Base-by-base conservation (phyloP, 2,797 vertebrate genomes). In the Tauraco hartlaubi region DNA sequence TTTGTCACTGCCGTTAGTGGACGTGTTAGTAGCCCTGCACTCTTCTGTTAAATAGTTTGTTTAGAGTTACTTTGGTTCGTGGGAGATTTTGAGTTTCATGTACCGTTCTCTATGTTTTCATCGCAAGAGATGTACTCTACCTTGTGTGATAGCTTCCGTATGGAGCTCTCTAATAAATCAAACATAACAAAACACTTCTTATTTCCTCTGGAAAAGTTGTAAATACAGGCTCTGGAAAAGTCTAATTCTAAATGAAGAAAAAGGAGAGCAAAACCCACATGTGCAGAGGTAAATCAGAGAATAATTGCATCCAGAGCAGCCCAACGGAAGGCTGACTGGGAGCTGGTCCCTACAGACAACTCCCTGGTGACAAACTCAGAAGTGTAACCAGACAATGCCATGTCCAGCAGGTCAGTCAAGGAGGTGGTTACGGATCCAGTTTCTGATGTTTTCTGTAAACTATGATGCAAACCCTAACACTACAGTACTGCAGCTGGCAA, bases 221-320 rank as follows among this genome's bases (percentile, higher is more conserved):
- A 87, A 96, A 82, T 83, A 58, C 69, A 62, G 55, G 67, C 91
- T 94, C 95, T 95, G 82, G 92, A 93, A 95, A 93, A 93, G 79
- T 67, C 93, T 81, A 73, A 76, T 95, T 96, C 97, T 94, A 73
- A 92, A 92, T 10, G 23, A 14, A 66, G 85, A 39, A 76, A 85
- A 94, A 91, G 92, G 74, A 44, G 91, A 97, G 79, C 19, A 18
- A 93, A 93, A 90, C 77, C 80, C 91, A 82, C 15, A 8, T 49
- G 93, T 54, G 96, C 71, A 69, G 83, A 97, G 90, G 87, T 95
- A 94, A 97, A 95, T 90, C 63, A 79, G 78, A 92, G 59, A 94
- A 62, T 97, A 97, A 92, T 89, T 97, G 82, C 76, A 66, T 94
- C 91, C 96, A 97, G 94, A 96, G 63, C 58, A 85, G 31, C 59